Conservation (phyloP, 2,113 vertebrate genomes). For the Eretmochelys imbricata region DNA sequence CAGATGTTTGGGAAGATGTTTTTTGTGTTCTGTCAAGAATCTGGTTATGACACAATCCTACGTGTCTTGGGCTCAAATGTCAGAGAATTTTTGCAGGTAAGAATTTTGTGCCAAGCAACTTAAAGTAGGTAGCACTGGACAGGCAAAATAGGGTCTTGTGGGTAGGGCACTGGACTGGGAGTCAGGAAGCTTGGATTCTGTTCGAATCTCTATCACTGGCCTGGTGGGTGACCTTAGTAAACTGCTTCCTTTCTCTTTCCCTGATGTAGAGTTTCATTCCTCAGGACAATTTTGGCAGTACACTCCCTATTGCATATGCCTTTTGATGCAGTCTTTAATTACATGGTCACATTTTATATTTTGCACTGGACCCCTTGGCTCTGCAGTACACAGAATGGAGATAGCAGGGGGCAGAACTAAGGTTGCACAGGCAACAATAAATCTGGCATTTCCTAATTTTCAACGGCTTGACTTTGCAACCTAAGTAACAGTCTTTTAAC, state of each 20-base stretch:
- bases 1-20: constrained; percentile 99
- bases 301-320: not conserved
- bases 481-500: not conserved
- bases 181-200: not conserved
- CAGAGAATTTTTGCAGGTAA: constrained; percentile 97
- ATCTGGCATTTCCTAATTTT: not conserved
- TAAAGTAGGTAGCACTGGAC: not conserved
- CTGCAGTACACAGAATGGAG: not conserved
- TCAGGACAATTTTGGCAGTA: not conserved
- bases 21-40: constrained; percentile 99
- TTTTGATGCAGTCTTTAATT: not conserved
- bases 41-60: constrained; percentile 97
- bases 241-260: not conserved
- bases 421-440: not conserved
- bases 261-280: not conserved
- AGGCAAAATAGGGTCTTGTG: not conserved
- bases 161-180: not conserved
- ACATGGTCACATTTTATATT: not conserved
- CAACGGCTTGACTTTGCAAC: not conserved
- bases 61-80: constrained; percentile 97
- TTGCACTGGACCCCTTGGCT: not conserved
- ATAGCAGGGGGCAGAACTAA: not conserved
- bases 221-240: not conserved
- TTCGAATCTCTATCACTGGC: not conserved
- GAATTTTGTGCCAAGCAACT: constrained; percentile 17